Evolutionary conservation across 2,888 invertebrate species (phyloP), one percentile per base, ranked within the genome.

Genomic region (Drosophila bunnanda): DNA sequence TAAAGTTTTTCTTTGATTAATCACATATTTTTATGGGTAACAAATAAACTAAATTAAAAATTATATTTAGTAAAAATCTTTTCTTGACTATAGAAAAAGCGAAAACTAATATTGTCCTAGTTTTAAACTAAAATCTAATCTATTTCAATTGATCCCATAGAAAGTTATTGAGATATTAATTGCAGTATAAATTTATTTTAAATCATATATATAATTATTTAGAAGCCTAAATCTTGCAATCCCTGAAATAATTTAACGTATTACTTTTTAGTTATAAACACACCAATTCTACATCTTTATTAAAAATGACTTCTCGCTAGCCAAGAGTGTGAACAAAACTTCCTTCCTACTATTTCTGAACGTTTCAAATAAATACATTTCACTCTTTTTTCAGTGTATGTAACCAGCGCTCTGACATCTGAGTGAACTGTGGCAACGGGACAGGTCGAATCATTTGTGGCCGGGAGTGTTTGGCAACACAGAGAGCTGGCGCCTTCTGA

Each of bases 341-440:
- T n/a, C n/a, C n/a, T n/a, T n/a, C n/a, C n/a, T n/a, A n/a, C n/a
- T 25, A 25, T 25, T 25, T 25, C 25, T 25, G 4, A 25, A 25
- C 25, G 2, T 25, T 25, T n/a, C n/a, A n/a, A 25, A 10, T n/a
- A 13, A 30, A 13, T 13, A 1, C 0, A 17, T 13, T 32, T 0
- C 1, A n/a, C 8, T 9, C 20, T n/a, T 32, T 20, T 44, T 61
- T 22, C 44, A 38, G 64, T 17, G 30, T 20, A 43, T 34, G 20
- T 39, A 46, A 53, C 59, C 30, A 38, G 12, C 66, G 64, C 68
- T 77, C 62, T 64, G 83, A 82, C 84, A 83, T 72, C 72, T 87
- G 83, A 76, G 77, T 75, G 71, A 85, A 78, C 73, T 75, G 55
- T 78, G 70, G 57, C 70, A 77, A 62, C 76, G 52, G 77, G 81